These are phyloP conservation scores for Ceraclea dissimilis DNA, from an alignment of 2,888 invertebrate genomes.

Conservation along the genomic window DNA sequence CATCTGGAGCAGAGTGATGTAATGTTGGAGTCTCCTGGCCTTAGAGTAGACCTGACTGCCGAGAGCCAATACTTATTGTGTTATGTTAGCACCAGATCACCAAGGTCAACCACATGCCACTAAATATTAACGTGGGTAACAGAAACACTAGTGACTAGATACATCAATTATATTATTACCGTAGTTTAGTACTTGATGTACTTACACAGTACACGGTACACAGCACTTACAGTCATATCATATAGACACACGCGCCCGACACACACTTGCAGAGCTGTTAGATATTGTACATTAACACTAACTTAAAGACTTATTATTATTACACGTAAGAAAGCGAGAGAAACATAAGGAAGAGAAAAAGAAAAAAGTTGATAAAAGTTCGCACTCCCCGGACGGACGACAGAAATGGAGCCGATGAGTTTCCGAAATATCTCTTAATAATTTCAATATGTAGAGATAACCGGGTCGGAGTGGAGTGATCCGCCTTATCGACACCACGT, in stretches of 20 bases:
- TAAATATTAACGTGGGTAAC: too few species aligned
- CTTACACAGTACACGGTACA: background rate
- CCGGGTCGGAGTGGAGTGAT: slow-evolving; percentile 3
- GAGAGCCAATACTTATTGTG: too few species aligned
- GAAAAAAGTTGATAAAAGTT: background rate
- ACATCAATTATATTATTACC: too few species aligned
- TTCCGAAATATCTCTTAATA: slow-evolving; percentile 7
- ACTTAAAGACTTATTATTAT: background rate
- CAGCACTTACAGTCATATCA: background rate
- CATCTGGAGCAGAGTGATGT: too few species aligned
- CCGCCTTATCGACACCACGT: slow-evolving; percentile 3
- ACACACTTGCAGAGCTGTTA: too few species aligned
- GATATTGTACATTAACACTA: background rate
- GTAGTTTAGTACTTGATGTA: too few species aligned
- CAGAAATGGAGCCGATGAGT: background rate
- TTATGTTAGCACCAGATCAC: too few species aligned
- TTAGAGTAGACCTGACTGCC: too few species aligned
- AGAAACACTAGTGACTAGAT: too few species aligned
- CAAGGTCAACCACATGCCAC: too few species aligned
- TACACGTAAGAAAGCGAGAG: background rate
- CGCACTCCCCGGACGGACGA: slow-evolving; percentile 1
- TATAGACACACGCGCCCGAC: background rate
- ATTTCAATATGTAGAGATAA: slow-evolving; percentile 4
- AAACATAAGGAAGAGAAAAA: background rate
- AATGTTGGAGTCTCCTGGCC: too few species aligned